Evolutionary conservation across 2,797 vertebrate species (phyloP), one percentile per base, ranked within the genome.

Genomic region (Sus cebifrons): DNA sequence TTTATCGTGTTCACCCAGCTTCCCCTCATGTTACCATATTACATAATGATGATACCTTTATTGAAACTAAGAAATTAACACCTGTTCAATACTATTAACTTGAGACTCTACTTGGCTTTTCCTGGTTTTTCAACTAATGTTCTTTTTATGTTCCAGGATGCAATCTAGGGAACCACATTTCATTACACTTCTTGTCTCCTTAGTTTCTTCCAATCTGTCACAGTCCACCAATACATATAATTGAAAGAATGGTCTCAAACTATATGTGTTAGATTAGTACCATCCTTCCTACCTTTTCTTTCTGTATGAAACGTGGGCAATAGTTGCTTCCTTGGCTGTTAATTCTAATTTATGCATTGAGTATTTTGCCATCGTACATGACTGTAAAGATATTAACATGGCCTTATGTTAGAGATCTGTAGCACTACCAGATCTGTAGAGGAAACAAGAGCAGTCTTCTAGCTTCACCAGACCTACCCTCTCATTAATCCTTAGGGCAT

Each of bases 1-100:
- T 96, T 94, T 32, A 90, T 82, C 70, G 17, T 3, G 15, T 95
- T 96, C n/a, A 27, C 44, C 36, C 20, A 92, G 7, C 27, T 78
- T 54, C n/a, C 2, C 7, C 29, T 40, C 60, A 84, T 73, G 25
- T 54, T 81, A 92, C 89, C n/a, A 44, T 78, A 82, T 82, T 89
- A 27, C 5, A 54, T 36, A 85, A 32, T 11, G 12, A 27, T 73
- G 44, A 15, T 32, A 65, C 10, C 14, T 86, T 92, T 77, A 86
- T 27, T 44, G 17, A 92, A 86, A 84, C 5, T 70, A 58, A 79
- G 54, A 96, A 70, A 75, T 56, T 78, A 27, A 44, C 15, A 23
- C 90, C 36, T 88, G 36, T 65, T 18, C 7, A 62, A 60, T 29
- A 52, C 18, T 82, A 17, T 91, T 74, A 94, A 71, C 12, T 89